phyloP scores from a whole-genome alignment of 2,888 invertebrate genomes.

The Theretra japonica region DNA sequence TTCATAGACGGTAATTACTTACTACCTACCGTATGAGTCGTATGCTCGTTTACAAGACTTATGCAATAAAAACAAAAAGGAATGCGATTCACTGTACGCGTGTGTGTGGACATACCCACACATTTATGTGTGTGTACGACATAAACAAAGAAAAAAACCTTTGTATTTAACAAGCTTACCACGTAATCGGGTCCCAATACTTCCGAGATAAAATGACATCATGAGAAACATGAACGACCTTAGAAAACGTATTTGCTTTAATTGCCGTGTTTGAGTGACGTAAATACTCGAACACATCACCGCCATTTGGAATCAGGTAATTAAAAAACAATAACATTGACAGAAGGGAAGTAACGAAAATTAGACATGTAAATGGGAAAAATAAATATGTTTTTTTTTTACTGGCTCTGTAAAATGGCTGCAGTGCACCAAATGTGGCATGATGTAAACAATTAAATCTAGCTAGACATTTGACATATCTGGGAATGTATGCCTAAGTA shows the following conservation, averaged over 20 bases:
- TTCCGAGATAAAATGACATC: constrained; percentile 24
- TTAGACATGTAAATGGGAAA: not conserved
- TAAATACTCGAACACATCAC: constrained; percentile 6
- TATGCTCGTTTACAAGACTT: too few relatives aligned
- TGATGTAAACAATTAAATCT: too few relatives aligned
- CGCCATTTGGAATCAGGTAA: not conserved
- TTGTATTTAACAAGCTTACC: constrained; percentile 1
- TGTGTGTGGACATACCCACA: too few relatives aligned
- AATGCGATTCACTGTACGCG: too few relatives aligned
- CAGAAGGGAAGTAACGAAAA: not conserved
- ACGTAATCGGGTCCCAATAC: constrained; percentile 7
- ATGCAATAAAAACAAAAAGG: too few relatives aligned
- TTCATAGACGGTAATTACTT: too few relatives aligned
- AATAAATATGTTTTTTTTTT: not conserved
- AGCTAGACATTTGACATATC: too few relatives aligned
- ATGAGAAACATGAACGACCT: constrained; percentile 23
- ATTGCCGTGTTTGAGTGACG: constrained; percentile 18
- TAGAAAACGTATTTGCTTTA: constrained; percentile 23
- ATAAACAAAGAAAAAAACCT: constrained; percentile 4
- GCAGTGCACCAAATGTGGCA: too few relatives aligned
- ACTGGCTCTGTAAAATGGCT: too few relatives aligned
- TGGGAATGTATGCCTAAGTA: too few relatives aligned
- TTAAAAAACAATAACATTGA: constrained; percentile 4
- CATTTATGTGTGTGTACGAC: not conserved
- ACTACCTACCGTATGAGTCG: too few relatives aligned